phyloP scores from a whole-genome alignment of 2,797 vertebrate genomes.

The Chiroxiphia lanceolata region DNA sequence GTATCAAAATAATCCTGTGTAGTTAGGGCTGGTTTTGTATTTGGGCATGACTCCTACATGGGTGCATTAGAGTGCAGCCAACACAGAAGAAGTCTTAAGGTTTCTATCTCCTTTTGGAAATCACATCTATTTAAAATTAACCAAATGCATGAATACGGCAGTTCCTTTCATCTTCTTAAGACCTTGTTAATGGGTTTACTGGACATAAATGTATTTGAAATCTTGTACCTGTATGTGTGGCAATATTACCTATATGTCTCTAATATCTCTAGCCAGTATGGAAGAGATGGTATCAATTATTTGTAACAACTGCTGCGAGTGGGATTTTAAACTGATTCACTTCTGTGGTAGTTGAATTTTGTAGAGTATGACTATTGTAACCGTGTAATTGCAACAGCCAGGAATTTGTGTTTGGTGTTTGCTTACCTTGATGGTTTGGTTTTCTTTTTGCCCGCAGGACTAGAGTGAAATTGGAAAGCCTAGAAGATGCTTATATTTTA shows the following conservation, averaged over 20 bases:
- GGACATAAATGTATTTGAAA: background rate
- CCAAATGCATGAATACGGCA: background rate
- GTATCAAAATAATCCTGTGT: background rate
- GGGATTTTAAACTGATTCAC: background rate
- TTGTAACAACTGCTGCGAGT: background rate
- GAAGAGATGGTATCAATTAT: background rate
- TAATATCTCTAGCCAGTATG: background rate
- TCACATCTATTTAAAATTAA: background rate
- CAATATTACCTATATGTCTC: background rate
- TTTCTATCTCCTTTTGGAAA: background rate
- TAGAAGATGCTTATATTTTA: constrained; percentile 96
- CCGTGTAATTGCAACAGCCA: background rate
- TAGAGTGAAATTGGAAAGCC: constrained; percentile 94
- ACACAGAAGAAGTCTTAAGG: background rate
- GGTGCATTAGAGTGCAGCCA: background rate
- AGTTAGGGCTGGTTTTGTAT: background rate
- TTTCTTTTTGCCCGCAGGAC: constrained; percentile 74
- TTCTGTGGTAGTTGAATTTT: background rate
- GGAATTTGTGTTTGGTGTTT: background rate
- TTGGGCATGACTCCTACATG: background rate
- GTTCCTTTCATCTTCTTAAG: background rate
- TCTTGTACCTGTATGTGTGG: background rate
- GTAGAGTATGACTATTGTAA: background rate
- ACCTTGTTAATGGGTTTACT: background rate
- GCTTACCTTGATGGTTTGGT: background rate